These are phyloP conservation scores for Drosophila tropicalis DNA, from an alignment of 1,140 invertebrate genomes.

Conservation along the genomic window DNA sequence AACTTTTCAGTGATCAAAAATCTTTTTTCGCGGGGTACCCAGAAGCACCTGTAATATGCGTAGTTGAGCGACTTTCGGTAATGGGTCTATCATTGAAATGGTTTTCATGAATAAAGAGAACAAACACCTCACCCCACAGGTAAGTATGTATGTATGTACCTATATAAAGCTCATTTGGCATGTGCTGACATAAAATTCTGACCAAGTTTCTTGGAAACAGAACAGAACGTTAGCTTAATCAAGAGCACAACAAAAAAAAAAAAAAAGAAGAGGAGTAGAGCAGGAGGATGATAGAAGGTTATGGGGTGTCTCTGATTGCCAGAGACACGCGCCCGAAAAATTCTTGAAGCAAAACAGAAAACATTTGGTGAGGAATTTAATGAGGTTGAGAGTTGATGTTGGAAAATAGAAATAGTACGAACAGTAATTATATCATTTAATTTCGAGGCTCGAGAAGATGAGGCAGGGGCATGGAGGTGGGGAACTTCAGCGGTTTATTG, in stretches of 20 bases:
- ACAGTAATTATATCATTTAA: slow-evolving; percentile 73
- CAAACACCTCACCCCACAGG: background rate
- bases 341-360: slow-evolving; percentile 69
- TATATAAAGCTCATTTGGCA: slow-evolving; percentile 24
- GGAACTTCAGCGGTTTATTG: slow-evolving; percentile 7
- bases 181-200: slow-evolving; percentile 25
- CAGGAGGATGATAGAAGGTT: slow-evolving; percentile 27
- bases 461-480: background rate
- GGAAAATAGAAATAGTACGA: slow-evolving; percentile 37
- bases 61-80: background rate
- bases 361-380: slow-evolving; percentile 17
- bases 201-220: slow-evolving; percentile 40
- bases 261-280: too few species aligned
- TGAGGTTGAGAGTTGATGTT: slow-evolving; percentile 4
- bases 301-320: slow-evolving; percentile 23
- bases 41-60: too few species aligned
- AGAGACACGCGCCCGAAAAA: slow-evolving; percentile 53
- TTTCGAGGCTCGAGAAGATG: slow-evolving; percentile 46
- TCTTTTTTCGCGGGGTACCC: too few species aligned
- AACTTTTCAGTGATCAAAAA: too few species aligned
- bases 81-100: slow-evolving; percentile 1
- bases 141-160: background rate
- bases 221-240: slow-evolving; percentile 6
- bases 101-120: background rate
- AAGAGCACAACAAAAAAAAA: too few species aligned